A percentile compares a stretch with the other conserved stretches of the same genome.
These are phyloP conservation scores for Hylomyscus alleni DNA, from an alignment of 2,797 vertebrate species.

Conservation along the genomic window DNA sequence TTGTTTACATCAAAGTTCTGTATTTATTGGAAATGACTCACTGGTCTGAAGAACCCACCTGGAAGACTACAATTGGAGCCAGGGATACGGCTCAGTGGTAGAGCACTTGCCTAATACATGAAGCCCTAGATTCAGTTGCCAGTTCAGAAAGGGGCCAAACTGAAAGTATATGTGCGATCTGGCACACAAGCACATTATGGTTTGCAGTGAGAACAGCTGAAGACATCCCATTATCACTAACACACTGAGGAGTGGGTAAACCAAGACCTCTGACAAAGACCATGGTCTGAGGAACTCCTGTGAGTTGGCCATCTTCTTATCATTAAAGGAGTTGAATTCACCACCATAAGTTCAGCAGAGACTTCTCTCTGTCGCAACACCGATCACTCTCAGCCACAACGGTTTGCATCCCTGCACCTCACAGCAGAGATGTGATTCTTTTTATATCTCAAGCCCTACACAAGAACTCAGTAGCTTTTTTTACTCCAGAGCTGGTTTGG, in stretches of 20 bases:
- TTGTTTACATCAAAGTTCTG: background rate
- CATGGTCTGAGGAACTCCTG: background rate
- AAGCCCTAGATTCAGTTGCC: background rate
- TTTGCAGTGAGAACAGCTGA: background rate
- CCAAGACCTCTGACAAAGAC: background rate
- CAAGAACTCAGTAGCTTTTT: background rate
- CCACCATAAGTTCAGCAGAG: background rate
- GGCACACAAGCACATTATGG: background rate
- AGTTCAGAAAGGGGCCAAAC: background rate
- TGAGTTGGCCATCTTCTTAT: background rate
- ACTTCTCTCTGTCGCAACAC: background rate
- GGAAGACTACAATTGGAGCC: background rate
- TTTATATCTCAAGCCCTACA: background rate
- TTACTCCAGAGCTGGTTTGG: background rate
- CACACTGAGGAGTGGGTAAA: background rate
- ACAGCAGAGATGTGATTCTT: background rate
- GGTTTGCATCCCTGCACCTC: background rate
- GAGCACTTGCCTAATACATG: background rate
- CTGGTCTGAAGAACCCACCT: background rate
- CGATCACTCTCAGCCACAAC: background rate
- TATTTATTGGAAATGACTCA: background rate
- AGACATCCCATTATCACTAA: background rate
- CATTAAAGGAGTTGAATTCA: conserved; percentile 10
- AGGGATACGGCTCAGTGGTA: background rate
- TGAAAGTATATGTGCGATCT: background rate